Percentiles rank a stretch among this genome's conserved stretches.
Conservation (phyloP, 2,797 vertebrate genomes). For the Gila robusta region DNA sequence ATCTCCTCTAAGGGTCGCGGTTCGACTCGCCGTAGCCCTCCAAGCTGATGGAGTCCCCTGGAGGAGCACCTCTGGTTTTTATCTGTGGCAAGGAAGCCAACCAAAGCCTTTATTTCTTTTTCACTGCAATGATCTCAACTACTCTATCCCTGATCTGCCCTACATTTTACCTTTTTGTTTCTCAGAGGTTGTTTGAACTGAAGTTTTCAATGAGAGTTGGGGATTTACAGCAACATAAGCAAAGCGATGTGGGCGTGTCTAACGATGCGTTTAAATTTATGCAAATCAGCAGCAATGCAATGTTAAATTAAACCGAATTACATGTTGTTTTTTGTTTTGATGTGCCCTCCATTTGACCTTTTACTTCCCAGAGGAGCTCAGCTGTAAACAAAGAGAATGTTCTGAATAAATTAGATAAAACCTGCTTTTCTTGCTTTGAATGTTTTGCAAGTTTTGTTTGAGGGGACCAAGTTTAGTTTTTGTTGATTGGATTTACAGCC, state of each 20-base stretch:
- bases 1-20: constrained; percentile 29
- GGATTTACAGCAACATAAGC: background rate
- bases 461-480: background rate
- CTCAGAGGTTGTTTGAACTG: background rate
- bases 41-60: background rate
- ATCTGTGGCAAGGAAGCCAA: constrained; percentile 36
- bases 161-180: constrained; percentile 22
- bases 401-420: constrained; percentile 23
- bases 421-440: background rate
- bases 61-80: constrained; percentile 44
- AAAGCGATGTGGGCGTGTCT: background rate
- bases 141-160: constrained; percentile 13
- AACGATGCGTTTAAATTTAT: background rate
- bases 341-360: background rate
- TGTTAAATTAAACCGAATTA: background rate
- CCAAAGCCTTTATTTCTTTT: constrained; percentile 2
- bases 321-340: background rate
- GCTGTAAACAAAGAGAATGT: constrained; percentile 2
- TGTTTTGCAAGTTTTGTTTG: background rate
- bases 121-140: constrained; percentile 27
- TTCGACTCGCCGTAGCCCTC: constrained; percentile 1
- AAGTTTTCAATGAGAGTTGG: background rate
- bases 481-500: constrained; percentile 28
- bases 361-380: constrained; percentile 1
- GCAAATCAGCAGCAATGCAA: background rate